Evolutionary conservation across 2,888 invertebrate species (phyloP), one percentile per base, ranked within the genome.

Genomic region (Leptura quadrifasciata): DNA sequence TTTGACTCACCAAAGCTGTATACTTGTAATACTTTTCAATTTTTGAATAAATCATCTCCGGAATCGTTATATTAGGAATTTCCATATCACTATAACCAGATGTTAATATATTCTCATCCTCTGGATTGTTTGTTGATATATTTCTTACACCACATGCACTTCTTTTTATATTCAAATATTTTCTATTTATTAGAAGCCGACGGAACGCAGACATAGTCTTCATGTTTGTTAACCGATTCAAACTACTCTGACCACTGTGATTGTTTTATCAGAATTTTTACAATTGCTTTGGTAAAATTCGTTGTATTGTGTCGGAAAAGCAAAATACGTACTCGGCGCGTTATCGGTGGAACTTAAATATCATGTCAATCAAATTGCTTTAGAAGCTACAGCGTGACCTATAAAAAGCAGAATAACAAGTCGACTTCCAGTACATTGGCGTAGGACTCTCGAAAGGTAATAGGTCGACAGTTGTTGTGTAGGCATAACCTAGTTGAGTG

Each of bases 11-110:
- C 76, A 83, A 80, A 76, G 85, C 86, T 73, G 80, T 80, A 74
- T 80, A 90, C 81, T 92, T 90, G 24, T 90, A 87, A 91, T 91
- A 93, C 74, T 90, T 85, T 71, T 90, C 90, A 10, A 76, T 74
- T 68, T 71, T 74, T 10, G 73, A 54, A 88, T 92, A 92, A 68
- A 93, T 87, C 84, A 89, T 89, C 57, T 93, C 91, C 21, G 91
- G 90, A 76, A 93, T 86, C 21, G 91, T 90, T 85, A 91, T 89
- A 52, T 90, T 90, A 0, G 91, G 91, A 73, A 91, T 86, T 79
- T 90, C 87, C 55, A 92, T 89, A 84, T 91, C 91, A 78, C 90
- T 90, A 86, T 90, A 91, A 15, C 83, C 84, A 35, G 89, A 90
- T 74, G 84, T 87, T 15, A 90, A 68, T 35, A 79, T 74, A 39